These are phyloP conservation scores for Arvicanthis niloticus DNA, from an alignment of 2,113 vertebrate species.

Conservation along the genomic window DNA sequence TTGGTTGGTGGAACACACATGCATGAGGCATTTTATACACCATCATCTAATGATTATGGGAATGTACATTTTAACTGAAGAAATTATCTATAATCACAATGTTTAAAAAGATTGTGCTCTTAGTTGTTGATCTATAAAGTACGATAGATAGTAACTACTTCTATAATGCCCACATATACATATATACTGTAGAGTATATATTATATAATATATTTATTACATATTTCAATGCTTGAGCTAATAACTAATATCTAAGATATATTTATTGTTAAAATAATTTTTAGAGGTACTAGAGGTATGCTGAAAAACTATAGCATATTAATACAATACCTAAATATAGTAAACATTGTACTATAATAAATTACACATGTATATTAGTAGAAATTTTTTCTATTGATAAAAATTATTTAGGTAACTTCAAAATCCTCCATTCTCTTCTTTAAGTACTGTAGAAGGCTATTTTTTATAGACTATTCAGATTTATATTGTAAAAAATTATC, in stretches of 20 bases:
- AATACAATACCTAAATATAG: background rate
- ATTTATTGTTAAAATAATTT: background rate
- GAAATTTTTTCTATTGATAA: background rate
- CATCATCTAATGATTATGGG: background rate
- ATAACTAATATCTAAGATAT: background rate
- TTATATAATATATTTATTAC: background rate
- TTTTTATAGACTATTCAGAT: background rate
- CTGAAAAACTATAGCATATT: background rate
- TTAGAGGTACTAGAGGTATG: background rate
- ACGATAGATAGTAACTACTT: background rate
- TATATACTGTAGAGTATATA: background rate
- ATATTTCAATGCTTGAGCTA: background rate
- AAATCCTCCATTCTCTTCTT: background rate
- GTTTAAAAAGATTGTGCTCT: background rate
- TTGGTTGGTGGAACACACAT: background rate
- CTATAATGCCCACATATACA: background rate
- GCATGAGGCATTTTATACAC: background rate
- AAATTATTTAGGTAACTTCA: background rate
- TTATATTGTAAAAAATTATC: background rate
- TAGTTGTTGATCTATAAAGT: background rate
- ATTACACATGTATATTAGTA: background rate
- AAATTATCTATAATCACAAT: background rate
- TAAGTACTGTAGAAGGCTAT: background rate
- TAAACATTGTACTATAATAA: background rate
- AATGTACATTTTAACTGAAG: background rate